A percentile compares a stretch with the other conserved stretches of the same genome.
Evolutionary conservation across 53 echinoderm and acorn worm species (phyloP).

Genomic region (Crossaster papposus): DNA sequence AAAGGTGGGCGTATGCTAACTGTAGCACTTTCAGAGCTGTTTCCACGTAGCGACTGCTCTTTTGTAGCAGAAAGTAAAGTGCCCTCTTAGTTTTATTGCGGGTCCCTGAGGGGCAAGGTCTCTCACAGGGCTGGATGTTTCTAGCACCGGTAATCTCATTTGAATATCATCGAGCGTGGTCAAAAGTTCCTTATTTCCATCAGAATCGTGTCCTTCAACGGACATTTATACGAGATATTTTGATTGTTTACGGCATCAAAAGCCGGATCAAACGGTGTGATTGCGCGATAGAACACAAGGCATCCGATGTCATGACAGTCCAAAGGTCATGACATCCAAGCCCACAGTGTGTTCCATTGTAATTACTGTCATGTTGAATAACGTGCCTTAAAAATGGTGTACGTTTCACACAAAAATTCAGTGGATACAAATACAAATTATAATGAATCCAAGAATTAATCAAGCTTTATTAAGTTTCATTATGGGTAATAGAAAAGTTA

Average conservation of each 20-base stretch:
- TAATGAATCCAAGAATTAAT: too few relatives aligned
- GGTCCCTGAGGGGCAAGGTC: constrained; percentile 34
- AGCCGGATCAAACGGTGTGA: background rate
- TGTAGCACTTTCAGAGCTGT: constrained; percentile 36
- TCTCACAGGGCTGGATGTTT: constrained; percentile 31
- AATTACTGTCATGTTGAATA: too few relatives aligned
- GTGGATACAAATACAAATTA: too few relatives aligned
- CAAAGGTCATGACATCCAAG: too few relatives aligned
- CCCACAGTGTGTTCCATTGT: too few relatives aligned
- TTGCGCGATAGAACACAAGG: too few relatives aligned
- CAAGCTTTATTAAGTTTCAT: too few relatives aligned
- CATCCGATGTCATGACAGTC: too few relatives aligned
- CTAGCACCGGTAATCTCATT: background rate
- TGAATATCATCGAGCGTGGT: background rate
- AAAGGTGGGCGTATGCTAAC: constrained; percentile 27
- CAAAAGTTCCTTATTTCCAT: background rate
- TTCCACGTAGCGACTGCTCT: constrained; percentile 40
- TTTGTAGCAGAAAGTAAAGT: constrained; percentile 44
- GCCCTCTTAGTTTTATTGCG: constrained; percentile 33
- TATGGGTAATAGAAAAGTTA: too few relatives aligned
- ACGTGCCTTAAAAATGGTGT: too few relatives aligned
- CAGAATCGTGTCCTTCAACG: background rate
- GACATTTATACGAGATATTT: background rate
- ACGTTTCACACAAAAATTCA: too few relatives aligned
- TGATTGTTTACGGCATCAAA: background rate